Conservation (phyloP, 2,113 vertebrate species). For the human (Homo sapiens) region DNA sequence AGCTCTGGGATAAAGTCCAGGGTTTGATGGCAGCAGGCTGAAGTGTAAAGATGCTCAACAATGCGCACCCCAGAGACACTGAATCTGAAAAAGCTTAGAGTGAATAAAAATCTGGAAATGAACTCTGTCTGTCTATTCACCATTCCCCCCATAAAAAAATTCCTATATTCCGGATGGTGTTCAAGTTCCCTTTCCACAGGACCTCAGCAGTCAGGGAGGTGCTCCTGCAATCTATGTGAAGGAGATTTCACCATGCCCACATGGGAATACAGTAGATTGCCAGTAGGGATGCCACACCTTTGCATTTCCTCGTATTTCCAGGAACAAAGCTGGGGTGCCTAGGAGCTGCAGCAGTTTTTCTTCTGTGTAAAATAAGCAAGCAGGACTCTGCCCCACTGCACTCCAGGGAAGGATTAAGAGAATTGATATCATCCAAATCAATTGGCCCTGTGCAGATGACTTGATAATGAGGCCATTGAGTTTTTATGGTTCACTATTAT, state of each 20-base stretch:
- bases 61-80: not conserved
- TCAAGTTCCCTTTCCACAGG: not conserved
- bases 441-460: not conserved
- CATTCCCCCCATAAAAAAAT: not conserved
- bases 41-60: not conserved
- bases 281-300: not conserved
- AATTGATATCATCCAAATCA: not conserved
- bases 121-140: not conserved
- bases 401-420: not conserved
- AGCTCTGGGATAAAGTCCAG: constrained; percentile 36
- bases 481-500: not conserved
- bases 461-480: constrained; percentile 16
- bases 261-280: not conserved
- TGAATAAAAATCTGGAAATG: constrained; percentile 14
- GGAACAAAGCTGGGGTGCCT: not conserved
- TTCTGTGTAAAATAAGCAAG: not conserved
- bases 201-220: not conserved
- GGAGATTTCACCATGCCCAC: not conserved
- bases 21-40: not conserved
- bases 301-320: not conserved
- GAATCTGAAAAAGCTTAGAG: not conserved
- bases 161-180: not conserved
- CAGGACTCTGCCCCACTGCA: not conserved
- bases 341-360: not conserved
- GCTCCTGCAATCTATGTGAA: not conserved